Conservation (phyloP, 2,888 invertebrate species). For the Limnephilus marmoratus region DNA sequence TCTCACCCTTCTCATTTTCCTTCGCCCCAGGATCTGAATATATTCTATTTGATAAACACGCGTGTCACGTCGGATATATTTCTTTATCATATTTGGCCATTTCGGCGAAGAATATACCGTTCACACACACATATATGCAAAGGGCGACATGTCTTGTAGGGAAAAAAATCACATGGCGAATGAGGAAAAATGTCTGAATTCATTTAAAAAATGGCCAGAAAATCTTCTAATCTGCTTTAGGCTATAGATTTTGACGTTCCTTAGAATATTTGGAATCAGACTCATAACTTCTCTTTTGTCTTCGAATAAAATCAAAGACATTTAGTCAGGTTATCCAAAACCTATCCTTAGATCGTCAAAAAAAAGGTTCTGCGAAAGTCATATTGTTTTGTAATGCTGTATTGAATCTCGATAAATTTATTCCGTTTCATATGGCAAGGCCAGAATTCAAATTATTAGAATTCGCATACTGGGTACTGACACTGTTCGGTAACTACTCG, state of each 20-base stretch:
- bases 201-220: not conserved
- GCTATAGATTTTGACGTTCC: not conserved
- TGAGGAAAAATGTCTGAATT: not conserved
- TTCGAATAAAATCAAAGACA: not conserved
- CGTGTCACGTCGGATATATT: not conserved
- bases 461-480: too few species aligned
- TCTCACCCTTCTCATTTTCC: not conserved
- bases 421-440: too few species aligned
- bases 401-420: too few species aligned
- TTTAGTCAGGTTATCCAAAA: not conserved
- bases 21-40: not conserved
- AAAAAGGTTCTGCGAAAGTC: not conserved
- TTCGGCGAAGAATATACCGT: not conserved
- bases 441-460: too few species aligned
- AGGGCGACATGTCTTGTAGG: not conserved
- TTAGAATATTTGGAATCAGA: not conserved
- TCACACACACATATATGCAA: not conserved
- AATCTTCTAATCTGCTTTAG: not conserved
- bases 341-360: not conserved
- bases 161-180: not conserved
- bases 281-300: not conserved
- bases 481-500: too few species aligned
- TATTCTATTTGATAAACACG: conserved; percentile 2
- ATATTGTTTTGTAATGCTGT: too few species aligned
- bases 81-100: conserved; percentile 2